Conservation (phyloP, 1,140 invertebrate species). For the Brachionus calyciflorus region DNA sequence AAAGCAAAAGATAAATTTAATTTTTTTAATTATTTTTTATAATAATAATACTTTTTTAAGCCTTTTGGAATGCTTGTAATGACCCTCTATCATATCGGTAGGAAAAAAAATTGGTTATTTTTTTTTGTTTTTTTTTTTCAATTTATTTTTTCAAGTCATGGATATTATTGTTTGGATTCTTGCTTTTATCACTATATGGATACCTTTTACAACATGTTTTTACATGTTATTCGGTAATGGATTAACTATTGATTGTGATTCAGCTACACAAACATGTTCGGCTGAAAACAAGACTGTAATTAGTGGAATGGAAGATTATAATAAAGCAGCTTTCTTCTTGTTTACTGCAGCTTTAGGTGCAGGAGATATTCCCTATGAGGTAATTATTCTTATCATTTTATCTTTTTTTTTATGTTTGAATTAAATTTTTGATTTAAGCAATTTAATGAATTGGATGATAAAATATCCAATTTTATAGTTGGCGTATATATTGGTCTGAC, state of each 20-base stretch:
- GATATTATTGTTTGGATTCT: slow-evolving; percentile 22
- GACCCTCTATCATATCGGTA: slow-evolving; percentile 6
- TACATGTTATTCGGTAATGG: slow-evolving; percentile 17
- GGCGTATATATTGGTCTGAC: not conserved
- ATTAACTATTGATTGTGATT: not conserved
- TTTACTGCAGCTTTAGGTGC: not conserved
- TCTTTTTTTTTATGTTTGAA: too few relatives aligned
- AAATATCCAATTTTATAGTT: not conserved
- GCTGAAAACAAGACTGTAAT: not conserved
- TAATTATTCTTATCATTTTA: too few relatives aligned
- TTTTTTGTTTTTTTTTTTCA: not conserved
- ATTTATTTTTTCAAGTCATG: not conserved
- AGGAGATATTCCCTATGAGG: not conserved
- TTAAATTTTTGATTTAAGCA: too few relatives aligned
- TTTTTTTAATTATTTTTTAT: too few relatives aligned
- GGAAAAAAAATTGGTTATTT: not conserved
- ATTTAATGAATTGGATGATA: not conserved
- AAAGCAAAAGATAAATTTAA: too few relatives aligned
- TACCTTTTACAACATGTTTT: slow-evolving; percentile 26
- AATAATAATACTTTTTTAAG: not conserved
- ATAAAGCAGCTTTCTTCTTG: not conserved
- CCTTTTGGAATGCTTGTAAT: not conserved
- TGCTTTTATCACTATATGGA: not conserved
- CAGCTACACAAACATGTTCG: not conserved
- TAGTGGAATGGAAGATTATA: not conserved